Evolutionary conservation across 2,797 vertebrate species (phyloP), one percentile per base, ranked within the genome.

Genomic region (Schizopygopsis malacanthus): DNA sequence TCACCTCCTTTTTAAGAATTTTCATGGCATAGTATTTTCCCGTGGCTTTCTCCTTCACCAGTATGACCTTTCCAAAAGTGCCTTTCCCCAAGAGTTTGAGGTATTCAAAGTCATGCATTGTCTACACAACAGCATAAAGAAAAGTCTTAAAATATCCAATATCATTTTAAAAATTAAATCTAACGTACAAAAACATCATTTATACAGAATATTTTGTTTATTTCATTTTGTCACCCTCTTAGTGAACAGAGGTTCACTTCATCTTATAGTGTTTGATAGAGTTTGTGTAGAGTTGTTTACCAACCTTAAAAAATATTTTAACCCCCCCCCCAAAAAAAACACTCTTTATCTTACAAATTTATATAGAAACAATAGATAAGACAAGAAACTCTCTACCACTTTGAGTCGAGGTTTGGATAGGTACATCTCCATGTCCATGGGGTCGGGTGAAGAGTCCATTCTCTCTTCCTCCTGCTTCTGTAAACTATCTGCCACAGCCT

Each of bases 11-110:
- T 92, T 96, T 96, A 61, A 97, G 93, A 91, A 97, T 97, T 91
- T 97, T 97, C 96, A 97, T 97, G 78, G 96, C 96, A 0, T 97
- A 97, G 93, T 96, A 97, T 59, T 95, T 94, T 67, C 96, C 96
- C 0, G 96, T 97, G 81, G 96, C 95, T 92, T 96, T 97, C 91
- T 97, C 96, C 93, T 97, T 97, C 88, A 97, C 96, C 89, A 97
- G 91, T 88, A 97, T 97, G 79, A 97, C 96, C 89, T 97, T 97
- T 85, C 96, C 92, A 97, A 90, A 76, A 54, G 73, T 76, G 28
- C 73, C 73, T 76, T 76, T 76, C 47, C 73, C 73, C 73, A 76
- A 39, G 6, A 97, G 95, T 89, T 97, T 97, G 87, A 97, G 94
- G 93, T 96, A 97, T 91, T 97, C 96, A 72, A 97, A 97, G 88